Conservation (phyloP, 1,140 invertebrate species). For the Zaprionus vittiger region DNA sequence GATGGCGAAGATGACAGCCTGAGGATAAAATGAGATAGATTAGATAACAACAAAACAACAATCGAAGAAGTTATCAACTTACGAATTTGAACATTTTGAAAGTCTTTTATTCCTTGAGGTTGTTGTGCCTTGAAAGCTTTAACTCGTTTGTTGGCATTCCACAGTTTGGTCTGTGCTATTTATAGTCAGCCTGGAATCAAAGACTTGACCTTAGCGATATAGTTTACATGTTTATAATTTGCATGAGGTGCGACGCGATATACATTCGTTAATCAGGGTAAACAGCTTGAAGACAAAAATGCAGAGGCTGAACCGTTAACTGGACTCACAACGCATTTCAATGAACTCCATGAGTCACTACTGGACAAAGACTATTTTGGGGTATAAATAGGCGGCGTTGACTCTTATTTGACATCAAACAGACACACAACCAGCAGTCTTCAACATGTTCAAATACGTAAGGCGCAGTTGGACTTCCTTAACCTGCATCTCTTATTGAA, state of each 20-base stretch:
- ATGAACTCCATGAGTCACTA: slow-evolving; percentile 54
- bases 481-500: not conserved
- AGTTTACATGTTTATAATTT: slow-evolving; percentile 2
- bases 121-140: slow-evolving; percentile 46
- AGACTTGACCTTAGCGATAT: slow-evolving; percentile 34
- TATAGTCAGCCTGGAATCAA: slow-evolving; percentile 16
- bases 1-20: slow-evolving; percentile 74
- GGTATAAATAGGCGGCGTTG: slow-evolving; percentile 40
- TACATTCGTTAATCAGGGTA: slow-evolving; percentile 37
- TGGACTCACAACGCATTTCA: slow-evolving; percentile 44
- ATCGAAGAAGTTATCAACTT: slow-evolving; percentile 26
- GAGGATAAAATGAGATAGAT: not conserved
- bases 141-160: slow-evolving; percentile 42
- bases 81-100: slow-evolving; percentile 70
- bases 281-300: slow-evolving; percentile 36
- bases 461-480: slow-evolving; percentile 20
- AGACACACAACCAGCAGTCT: slow-evolving; percentile 33
- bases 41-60: slow-evolving; percentile 7
- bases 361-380: slow-evolving; percentile 17
- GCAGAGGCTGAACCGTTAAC: slow-evolving; percentile 34
- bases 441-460: slow-evolving; percentile 71
- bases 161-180: slow-evolving; percentile 8
- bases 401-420: slow-evolving; percentile 38
- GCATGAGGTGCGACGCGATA: slow-evolving; percentile 12
- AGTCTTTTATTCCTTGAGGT: slow-evolving; percentile 52